A percentile compares a stretch with the other conserved stretches of the same genome.
Evolutionary conservation across 2,113 vertebrate species (phyloP).

Genomic region (Aix galericulata): DNA sequence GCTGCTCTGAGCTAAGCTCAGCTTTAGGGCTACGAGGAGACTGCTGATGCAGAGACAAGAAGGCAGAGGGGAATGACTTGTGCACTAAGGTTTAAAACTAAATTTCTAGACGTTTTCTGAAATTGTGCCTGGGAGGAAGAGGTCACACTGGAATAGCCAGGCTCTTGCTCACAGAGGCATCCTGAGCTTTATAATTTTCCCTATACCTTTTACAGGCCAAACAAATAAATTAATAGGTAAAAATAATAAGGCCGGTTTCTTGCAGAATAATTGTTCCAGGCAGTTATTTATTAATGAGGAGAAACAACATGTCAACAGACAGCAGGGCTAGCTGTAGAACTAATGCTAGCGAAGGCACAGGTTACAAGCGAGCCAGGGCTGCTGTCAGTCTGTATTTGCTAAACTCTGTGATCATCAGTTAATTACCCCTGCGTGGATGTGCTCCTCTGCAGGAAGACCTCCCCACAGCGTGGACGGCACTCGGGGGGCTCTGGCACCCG

Average conservation of each 20-base stretch:
- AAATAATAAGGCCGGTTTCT: constrained; percentile 34
- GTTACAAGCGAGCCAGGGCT: background rate
- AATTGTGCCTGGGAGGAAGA: background rate
- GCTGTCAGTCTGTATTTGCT: constrained; percentile 41
- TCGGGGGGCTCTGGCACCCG: background rate
- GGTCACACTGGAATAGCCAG: background rate
- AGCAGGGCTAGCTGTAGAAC: constrained; percentile 11
- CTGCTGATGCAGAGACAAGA: rapidly evolving
- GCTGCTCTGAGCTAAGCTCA: background rate
- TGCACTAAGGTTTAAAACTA: background rate
- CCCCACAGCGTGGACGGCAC: rapidly evolving
- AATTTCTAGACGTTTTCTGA: background rate
- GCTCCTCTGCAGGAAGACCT: background rate
- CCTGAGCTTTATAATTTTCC: background rate
- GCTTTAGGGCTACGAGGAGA: background rate
- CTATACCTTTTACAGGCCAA: background rate
- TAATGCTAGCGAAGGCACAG: background rate
- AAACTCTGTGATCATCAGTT: background rate
- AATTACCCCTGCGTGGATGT: background rate
- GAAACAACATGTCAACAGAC: constrained; percentile 51
- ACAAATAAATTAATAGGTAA: background rate
- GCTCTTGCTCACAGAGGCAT: background rate
- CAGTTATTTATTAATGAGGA: constrained; percentile 70
- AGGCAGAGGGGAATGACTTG: background rate
- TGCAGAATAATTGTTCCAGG: constrained; percentile 50